Conservation (phyloP, 2,797 vertebrate genomes). For the Neomorphus geoffroyi region DNA sequence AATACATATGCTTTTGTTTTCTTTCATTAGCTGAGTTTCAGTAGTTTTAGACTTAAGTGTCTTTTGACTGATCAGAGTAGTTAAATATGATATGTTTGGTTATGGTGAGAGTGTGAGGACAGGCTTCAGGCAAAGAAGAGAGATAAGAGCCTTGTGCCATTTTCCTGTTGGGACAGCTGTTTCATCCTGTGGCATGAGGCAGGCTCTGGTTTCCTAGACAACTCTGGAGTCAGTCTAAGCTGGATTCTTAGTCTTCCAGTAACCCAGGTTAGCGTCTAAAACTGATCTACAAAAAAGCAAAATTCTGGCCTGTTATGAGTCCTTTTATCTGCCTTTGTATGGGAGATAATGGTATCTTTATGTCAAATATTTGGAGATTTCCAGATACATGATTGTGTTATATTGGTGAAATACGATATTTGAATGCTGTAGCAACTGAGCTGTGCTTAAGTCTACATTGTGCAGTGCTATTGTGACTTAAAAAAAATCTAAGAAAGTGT, state of each 20-base stretch:
- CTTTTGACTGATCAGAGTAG: not conserved
- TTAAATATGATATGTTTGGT: not conserved
- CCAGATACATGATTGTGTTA: not conserved
- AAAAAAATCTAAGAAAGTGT: not conserved
- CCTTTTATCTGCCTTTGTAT: not conserved
- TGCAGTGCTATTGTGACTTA: not conserved
- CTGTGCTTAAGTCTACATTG: fast-evolving
- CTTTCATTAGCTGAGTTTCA: not conserved
- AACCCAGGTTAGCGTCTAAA: not conserved
- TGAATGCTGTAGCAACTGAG: not conserved
- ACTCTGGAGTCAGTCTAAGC: not conserved
- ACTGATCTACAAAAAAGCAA: not conserved
- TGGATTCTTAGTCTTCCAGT: not conserved
- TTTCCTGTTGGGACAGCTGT: not conserved
- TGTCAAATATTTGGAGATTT: not conserved
- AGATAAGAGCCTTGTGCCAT: not conserved
- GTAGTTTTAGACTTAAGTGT: not conserved
- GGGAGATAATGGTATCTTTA: not conserved
- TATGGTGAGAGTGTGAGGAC: not conserved
- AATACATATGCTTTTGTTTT: not conserved
- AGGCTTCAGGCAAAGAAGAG: not conserved
- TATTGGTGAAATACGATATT: not conserved
- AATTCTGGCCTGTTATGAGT: not conserved
- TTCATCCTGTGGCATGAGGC: not conserved
- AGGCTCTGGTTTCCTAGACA: not conserved